Base-by-base conservation (phyloP, 1,140 invertebrate genomes). In the Bombus impatiens region DNA sequence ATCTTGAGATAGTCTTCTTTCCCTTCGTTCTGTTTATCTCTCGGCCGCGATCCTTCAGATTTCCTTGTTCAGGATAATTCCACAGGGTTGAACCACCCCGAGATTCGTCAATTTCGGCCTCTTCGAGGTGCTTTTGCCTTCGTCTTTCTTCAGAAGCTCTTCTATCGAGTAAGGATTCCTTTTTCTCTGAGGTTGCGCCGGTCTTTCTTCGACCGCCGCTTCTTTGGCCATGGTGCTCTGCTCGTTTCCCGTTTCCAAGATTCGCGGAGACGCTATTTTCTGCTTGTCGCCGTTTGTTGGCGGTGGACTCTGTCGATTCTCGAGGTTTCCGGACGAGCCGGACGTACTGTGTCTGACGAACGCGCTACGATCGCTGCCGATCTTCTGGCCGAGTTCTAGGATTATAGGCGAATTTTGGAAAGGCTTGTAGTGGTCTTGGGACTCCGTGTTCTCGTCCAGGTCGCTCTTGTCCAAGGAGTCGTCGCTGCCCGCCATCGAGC, bases 121-220 rank as follows among this genome's bases (percentile, higher is more conserved):
- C 78, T 94, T 94, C 47, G 85, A 84, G 22, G 83, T 78, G 10
- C 84, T 87, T 71, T 94, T 94, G 57, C 96, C 97, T 82, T 97
- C 96, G 13, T 97, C 97, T 87, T 98, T 98, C 90, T 98, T 98
- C 9, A 98, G 91, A 12, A 98, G 92, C 92, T 98, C 98, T 92
- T 98, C 98, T 90, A 98, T 98, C 0, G 97, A 98, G 92, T 98
- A 98, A 0, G 97, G 97, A 94, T 98, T 98, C 74, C 96, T 96
- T 93, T 98, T 98, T 89, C 96, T 97, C 62, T 90, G 87, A 8
- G 91, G 92, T 68, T 92, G 93, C n/a, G 83, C 80, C 25, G 88
- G 89, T 65, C 92, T 80, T 72, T 89, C 91, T n/a, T 92, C 88
- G 44, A 90, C 62, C 90, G 92, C 82, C 86, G 90, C 65, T 88